phyloP scores from a whole-genome alignment of 2,888 invertebrate species.

The Brachypalpus laphriformis region DNA sequence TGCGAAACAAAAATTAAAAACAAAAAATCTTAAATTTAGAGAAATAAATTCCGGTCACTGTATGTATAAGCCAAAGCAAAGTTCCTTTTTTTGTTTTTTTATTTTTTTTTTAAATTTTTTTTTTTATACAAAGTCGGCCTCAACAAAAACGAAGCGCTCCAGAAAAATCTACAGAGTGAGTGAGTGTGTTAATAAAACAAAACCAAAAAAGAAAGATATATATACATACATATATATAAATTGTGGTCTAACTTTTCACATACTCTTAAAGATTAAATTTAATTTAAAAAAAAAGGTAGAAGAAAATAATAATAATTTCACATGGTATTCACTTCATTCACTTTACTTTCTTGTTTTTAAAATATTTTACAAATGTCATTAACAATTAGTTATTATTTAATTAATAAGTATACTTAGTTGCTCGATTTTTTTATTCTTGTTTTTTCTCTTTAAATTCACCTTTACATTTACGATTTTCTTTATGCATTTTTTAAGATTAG shows the following conservation, averaged over 20 bases:
- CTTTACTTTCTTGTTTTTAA: slow-evolving; percentile 16
- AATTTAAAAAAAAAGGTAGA: slow-evolving; percentile 20
- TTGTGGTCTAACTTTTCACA: slow-evolving; percentile 37
- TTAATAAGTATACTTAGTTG: slow-evolving; percentile 73
- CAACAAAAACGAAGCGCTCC: slow-evolving; percentile 70
- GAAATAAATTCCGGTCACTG: slow-evolving; percentile 56
- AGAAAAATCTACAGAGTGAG: slow-evolving; percentile 58
- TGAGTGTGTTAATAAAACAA: slow-evolving; percentile 41
- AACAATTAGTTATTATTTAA: slow-evolving; percentile 53
- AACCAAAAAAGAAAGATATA: slow-evolving; percentile 22
- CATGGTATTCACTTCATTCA: slow-evolving; percentile 60
- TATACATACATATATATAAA: not conserved
- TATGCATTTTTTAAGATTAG: slow-evolving; percentile 44
- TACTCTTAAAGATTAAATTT: slow-evolving; percentile 29
- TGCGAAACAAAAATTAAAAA: slow-evolving; percentile 38
- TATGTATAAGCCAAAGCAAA: slow-evolving; percentile 56
- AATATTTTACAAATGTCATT: slow-evolving; percentile 67
- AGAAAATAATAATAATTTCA: slow-evolving; percentile 59
- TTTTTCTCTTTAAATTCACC: slow-evolving; percentile 56
- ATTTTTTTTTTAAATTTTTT: not conserved
- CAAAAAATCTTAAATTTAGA: slow-evolving; percentile 31
- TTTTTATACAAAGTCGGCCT: slow-evolving; percentile 63
- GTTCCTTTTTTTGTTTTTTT: slow-evolving; percentile 29
- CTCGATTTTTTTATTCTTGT: slow-evolving; percentile 40
- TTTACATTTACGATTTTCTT: slow-evolving; percentile 70